Base-by-base conservation (phyloP, 2,113 vertebrate species). In the Dolichotis patagonum region DNA sequence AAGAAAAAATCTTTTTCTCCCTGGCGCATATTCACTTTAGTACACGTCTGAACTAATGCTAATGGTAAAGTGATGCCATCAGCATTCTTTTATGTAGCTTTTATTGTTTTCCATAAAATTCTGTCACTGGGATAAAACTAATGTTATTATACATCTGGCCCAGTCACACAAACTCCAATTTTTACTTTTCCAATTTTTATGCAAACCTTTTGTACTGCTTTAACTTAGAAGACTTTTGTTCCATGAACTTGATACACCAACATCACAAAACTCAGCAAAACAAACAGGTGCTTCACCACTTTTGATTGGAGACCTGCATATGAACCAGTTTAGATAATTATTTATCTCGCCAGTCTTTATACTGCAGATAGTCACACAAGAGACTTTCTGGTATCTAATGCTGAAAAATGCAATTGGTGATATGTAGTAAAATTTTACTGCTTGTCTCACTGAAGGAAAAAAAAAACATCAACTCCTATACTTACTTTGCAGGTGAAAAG, bases 401-500 rank as follows among this genome's bases (percentile, higher is more conserved):
- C 78, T 95, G 91, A 92, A 87, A 96, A 97, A 62, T n/a, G 38
- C 94, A 82, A 91, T 69, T 87, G 96, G 92, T 26, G 86, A 90
- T 87, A 35, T 89, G 88, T 82, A 93, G 77, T 97, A 97, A 97
- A 97, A 96, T 97, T 97, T 97, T 97, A 97, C 78, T 97, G 95
- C 96, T 97, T 96, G 77, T 95, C 89, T 97, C 91, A 91, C 94
- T 62, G 3, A 7, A 88, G 1, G 4, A 90, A 77, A 78, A 54
- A 32, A 67, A 84, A 49, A 63, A 82, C 73, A 71, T 85, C 35
- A 78, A 96, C 95, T 94, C 52, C 95, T 97, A 26, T 91, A 96
- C 94, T 92, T 97, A n/a, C 83, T 88, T 87, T 88, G 90, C 73
- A 94, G 95, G 95, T 98, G 97, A 98, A 98, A 98, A 98, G 96